A percentile compares a stretch with the other conserved stretches of the same genome.
Conservation (phyloP, 2,888 invertebrate genomes). For the Conus canariensis region DNA sequence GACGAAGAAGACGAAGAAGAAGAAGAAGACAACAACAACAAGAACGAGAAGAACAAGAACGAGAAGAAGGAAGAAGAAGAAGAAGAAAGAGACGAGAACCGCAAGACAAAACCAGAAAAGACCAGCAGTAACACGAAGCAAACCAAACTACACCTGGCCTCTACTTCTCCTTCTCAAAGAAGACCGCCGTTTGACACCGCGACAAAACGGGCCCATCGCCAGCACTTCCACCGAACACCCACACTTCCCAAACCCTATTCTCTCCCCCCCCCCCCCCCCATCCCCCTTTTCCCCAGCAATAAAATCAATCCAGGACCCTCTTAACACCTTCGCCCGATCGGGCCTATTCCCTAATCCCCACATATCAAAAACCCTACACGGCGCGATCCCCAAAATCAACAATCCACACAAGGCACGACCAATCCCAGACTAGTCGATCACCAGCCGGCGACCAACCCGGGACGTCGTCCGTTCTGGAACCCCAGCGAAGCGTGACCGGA, state of each 20-base stretch:
- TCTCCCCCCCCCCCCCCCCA: not conserved
- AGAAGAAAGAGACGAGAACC: no score
- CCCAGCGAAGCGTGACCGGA: not conserved
- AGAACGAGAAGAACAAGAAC: no score
- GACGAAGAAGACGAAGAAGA: no score
- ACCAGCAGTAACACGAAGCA: no score
- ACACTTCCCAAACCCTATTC: not conserved
- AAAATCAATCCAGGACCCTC: not conserved
- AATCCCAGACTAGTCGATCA: not conserved
- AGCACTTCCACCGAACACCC: not conserved
- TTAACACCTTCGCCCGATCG: not conserved
- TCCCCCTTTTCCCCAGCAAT: no score
- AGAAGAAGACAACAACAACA: no score
- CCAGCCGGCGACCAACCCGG: not conserved
- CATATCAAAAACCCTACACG: constrained; percentile 19
- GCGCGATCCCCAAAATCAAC: not conserved
- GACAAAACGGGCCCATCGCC: not conserved
- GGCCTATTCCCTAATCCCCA: not conserved
- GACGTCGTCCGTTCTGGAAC: not conserved
- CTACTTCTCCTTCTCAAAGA: not conserved
- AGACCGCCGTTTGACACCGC: not conserved
- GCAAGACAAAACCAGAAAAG: no score
- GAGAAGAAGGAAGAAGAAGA: no score
- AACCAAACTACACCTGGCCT: no score
- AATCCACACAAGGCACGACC: not conserved